Evolutionary conservation across 2,113 vertebrate species (phyloP), one percentile per base, ranked within the genome.

Genomic region (Pheucticus melanocephalus): DNA sequence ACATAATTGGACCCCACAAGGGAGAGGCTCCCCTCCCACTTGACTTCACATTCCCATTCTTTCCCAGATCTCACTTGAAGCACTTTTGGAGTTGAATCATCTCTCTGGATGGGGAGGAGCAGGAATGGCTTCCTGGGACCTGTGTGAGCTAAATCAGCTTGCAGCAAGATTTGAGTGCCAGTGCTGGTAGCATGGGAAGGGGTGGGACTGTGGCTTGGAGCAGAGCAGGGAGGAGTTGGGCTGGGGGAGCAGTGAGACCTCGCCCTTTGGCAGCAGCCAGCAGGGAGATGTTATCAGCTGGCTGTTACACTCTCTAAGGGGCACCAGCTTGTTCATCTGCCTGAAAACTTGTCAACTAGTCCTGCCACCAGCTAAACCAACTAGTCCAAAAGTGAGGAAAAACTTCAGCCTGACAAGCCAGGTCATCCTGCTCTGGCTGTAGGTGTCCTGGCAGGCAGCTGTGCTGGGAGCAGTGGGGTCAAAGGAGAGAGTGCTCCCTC

Each of bases 181-280:
- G 51, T 0, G 2, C 82, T 85, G 1, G 10, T 73, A 90, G 51
- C 42, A 39, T 59, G 90, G 88, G 79, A 69, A 82, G 82, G 82
- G 79, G 50, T 95, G 95, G 88, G 71, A 44, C 88, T 50, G 90
- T 66, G 90, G 76, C 47, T 80, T 4, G 13, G 37, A 57, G 85
- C 40, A 65, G 90, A 92, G 80, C 68, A 81, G 92, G 92, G 92
- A 91, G 91, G 88, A 88, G 91, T 2, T 86, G 60, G 91, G 88
- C 47, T 86, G 64, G 76, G 90, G 81, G 51, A 63, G 73, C 78
- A 45, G 72, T 27, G 82, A 88, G 86, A 83, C 92, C 76, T 97
- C 15, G 13, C 69, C 94, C 92, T 90, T 90, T 86, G 88, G 91
- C 95, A 86, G 71, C 79, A 83, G 42, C 44, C 4, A 59, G 76